Evolutionary conservation across 1,140 invertebrate genomes (phyloP), one percentile per base, ranked within the genome.

Genomic region (Drosophila athabasca): DNA sequence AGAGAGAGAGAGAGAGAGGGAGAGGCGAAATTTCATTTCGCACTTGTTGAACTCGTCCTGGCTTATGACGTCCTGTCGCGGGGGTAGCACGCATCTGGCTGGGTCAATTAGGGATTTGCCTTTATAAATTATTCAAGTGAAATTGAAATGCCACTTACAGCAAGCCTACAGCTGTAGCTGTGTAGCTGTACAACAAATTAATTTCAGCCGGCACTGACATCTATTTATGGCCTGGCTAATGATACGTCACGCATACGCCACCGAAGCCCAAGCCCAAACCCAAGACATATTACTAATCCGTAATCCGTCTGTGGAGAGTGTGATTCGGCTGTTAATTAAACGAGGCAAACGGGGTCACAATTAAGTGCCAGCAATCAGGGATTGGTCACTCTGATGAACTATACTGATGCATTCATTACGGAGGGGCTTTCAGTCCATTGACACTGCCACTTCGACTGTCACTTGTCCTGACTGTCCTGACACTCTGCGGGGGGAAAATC

Each of bases 41-140:
- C 83, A 88, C 83, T 88, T 85, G 81, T 87, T 85, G 83, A 87
- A 53, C 53, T 62, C 17, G 1, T 19, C 24, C 51, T 49, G 62
- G 64, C 65, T 52, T 75, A 68, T 76, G 62, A 57, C 50, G 60
- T 13, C 11, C 11, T 13, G 35, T 39, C 35, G 35, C 35, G 35
- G 11, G 15, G 17, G 19, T 17, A 5, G 6, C 46, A 66, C 46
- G 60, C 67, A 76, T 80, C 79, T 77, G 72, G 61, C 24, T 35
- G 41, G 58, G 71, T 65, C 79, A 62, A 81, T 81, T 62, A 81
- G 67, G 64, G 69, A 57, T 54, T 75, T 51, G 61, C 17, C 48
- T 64, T 58, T 65, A 66, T 76, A 49, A 77, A 76, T 77, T 69
- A 74, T 74, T 81, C 69, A 78, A 74, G 57, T 58, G 62, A 72